Conservation (phyloP, 2,113 vertebrate genomes). For the Danio rerio region GRCz12tu NC_133183.1:14128501-14129000, state of each 20-base stretch:
- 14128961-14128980: slow-evolving; percentile 26
- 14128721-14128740: slow-evolving; percentile 12
- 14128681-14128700: slow-evolving; percentile 16
- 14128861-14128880: background rate
- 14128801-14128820: slow-evolving; percentile 13
- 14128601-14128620: slow-evolving; percentile 15
- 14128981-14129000: slow-evolving; percentile 47
- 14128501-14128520: background rate
- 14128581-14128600: background rate
- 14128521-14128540: background rate
- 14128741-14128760: slow-evolving; percentile 25
- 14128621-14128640: slow-evolving; percentile 25
- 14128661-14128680: slow-evolving; percentile 49
- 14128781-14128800: background rate
- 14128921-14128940: background rate
- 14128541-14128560: background rate
- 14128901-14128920: background rate
- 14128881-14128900: background rate
- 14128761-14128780: background rate
- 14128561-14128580: slow-evolving; percentile 18
- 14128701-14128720: slow-evolving; percentile 44
- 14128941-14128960: slow-evolving; percentile 17
- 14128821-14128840: background rate
- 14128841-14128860: background rate
- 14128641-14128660: slow-evolving; percentile 25